Evolutionary conservation across 2,113 vertebrate genomes (phyloP).

Genomic region (Lepidiolamprologus cunningtoni): DNA sequence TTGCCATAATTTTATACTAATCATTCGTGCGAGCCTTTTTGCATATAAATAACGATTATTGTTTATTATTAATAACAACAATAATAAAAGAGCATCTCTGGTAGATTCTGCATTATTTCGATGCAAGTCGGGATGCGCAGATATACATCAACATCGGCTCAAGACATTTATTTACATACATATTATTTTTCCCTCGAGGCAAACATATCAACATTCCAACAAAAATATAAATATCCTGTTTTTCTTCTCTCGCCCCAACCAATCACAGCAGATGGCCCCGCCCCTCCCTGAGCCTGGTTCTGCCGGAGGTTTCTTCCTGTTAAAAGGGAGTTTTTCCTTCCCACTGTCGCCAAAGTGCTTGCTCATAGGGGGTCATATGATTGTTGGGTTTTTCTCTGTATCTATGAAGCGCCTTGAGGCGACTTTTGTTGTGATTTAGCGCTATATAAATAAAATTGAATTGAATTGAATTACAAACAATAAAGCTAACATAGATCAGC

Average conservation of each 20-base stretch:
- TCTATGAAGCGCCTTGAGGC: too few species aligned
- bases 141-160: background rate
- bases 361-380: too few species aligned
- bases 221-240: background rate
- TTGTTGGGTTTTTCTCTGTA: too few species aligned
- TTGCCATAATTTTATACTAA: background rate
- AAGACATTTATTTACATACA: accelerated
- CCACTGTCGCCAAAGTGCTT: too few species aligned
- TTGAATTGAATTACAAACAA: background rate
- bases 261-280: accelerated
- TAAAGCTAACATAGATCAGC: background rate
- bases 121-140: background rate
- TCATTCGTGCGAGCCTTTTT: accelerated
- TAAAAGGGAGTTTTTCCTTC: too few species aligned
- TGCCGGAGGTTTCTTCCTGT: accelerated
- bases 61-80: background rate
- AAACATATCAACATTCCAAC: background rate
- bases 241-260: accelerated
- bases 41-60: accelerated
- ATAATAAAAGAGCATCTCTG: background rate
- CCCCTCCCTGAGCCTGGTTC: too few species aligned
- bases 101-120: background rate
- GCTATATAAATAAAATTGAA: too few species aligned
- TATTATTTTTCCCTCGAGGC: background rate
- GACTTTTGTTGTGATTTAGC: too few species aligned